Evolutionary conservation across 2,888 invertebrate genomes (phyloP), one percentile per base, ranked within the genome.

Genomic region (Oligia strigilis): DNA sequence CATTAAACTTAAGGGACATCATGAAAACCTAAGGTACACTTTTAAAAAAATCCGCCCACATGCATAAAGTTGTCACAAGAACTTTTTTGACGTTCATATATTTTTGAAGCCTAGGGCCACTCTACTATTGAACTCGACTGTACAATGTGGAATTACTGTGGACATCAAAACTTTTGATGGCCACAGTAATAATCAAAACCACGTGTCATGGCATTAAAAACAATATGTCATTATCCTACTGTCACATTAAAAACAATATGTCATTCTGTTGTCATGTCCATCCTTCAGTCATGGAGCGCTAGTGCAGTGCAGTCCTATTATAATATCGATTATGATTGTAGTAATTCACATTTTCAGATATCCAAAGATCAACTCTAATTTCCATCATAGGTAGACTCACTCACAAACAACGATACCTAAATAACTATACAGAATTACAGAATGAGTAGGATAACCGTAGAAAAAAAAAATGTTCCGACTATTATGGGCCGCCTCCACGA

Each of bases 201-300:
- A 77, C 77, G 77, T 77, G 77, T 77, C 52, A 23, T 46, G 58
- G 9, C 36, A n/a, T 17, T 40, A 23, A 73, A 14, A 43, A 49
- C 17, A 73, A 29, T 29, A 46, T 66, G 72, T 19, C 17, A 40
- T 5, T 4, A 62, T 29, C 14, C 14, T 14, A 29, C 0, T 29
- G 29, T 29, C 29, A 29, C 29, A 29, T 29, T 29, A 36, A 36
- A 36, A 36, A 36, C 36, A 36, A 36, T 36, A 36, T 36, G 36
- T 36, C 36, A 29, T 29, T 29, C 29, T n/a, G 1, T 29, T 29
- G 1, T 29, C 1, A 29, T 29, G 29, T 29, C 29, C 29, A 29
- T 29, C 29, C 9, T 19, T 29, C 2, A 69, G n/a, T 52, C 9
- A 55, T 23, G 5, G 75, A 62, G 19, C 8, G 11, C 52, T 77